phyloP scores from a whole-genome alignment of 2,113 vertebrate species.

The Hystrix brachyura region DNA sequence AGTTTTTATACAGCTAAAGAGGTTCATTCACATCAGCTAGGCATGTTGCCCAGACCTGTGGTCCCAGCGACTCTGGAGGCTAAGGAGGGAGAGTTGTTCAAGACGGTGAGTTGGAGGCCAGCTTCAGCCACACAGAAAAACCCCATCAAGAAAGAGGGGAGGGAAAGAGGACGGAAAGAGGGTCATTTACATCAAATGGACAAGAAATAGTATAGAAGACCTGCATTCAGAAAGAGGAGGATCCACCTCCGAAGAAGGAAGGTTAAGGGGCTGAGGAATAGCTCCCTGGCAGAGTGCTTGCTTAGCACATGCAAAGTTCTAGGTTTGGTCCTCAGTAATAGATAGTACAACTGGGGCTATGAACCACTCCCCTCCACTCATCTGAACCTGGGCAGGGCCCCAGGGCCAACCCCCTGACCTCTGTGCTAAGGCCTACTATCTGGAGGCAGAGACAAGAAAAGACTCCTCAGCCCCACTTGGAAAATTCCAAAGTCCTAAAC shows the following conservation, averaged over 20 bases:
- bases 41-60: not conserved
- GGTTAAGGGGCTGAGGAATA: no score
- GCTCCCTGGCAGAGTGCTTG: no score
- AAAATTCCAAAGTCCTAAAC: not conserved
- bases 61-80: not conserved
- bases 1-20: not conserved
- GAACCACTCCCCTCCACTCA: not conserved
- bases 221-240: not conserved
- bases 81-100: not conserved
- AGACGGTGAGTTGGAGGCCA: not conserved
- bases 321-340: not conserved
- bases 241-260: not conserved
- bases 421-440: not conserved
- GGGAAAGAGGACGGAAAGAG: no score
- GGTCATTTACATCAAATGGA: not conserved
- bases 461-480: not conserved
- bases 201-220: not conserved
- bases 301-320: not conserved
- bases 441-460: not conserved
- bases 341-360: not conserved
- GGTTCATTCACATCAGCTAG: not conserved
- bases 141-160: not conserved
- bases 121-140: not conserved
- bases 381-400: not conserved
- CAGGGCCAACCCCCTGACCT: not conserved